These are phyloP conservation scores for Odobenus rosmarus DNA, from an alignment of 2,113 vertebrate species.

Conservation along the genomic window DNA sequence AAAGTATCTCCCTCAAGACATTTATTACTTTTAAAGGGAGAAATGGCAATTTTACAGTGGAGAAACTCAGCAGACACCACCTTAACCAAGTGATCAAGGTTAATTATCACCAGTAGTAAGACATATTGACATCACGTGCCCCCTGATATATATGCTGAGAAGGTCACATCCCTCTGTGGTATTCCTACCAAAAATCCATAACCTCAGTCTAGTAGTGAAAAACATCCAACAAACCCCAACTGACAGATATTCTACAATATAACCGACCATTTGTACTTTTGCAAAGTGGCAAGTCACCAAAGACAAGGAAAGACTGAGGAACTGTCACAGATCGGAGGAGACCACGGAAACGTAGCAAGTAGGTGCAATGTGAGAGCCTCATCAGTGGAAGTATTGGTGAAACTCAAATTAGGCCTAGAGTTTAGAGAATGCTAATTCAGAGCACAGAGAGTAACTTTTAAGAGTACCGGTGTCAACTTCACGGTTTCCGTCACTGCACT, in stretches of 20 bases:
- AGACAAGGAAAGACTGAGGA: background rate
- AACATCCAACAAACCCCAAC: background rate
- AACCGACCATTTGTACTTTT: background rate
- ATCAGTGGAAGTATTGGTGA: background rate
- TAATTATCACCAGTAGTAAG: background rate
- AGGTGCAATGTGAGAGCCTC: background rate
- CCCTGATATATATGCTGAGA: background rate
- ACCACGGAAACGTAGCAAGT: background rate
- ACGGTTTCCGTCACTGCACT: background rate
- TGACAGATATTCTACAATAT: background rate
- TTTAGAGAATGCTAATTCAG: background rate
- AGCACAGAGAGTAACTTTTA: background rate
- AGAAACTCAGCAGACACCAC: background rate
- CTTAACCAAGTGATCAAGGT: background rate
- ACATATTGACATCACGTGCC: background rate
- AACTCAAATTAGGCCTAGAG: background rate
- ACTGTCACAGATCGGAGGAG: background rate
- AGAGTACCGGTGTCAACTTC: background rate
- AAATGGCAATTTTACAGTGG: background rate
- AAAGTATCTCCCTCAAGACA: background rate
- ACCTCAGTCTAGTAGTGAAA: background rate
- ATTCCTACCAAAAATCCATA: background rate
- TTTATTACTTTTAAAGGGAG: background rate
- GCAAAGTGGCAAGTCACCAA: background rate
- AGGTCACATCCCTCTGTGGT: background rate